Evolutionary conservation across 2,888 invertebrate genomes (phyloP).

Genomic region (Amitus sp.): DNA sequence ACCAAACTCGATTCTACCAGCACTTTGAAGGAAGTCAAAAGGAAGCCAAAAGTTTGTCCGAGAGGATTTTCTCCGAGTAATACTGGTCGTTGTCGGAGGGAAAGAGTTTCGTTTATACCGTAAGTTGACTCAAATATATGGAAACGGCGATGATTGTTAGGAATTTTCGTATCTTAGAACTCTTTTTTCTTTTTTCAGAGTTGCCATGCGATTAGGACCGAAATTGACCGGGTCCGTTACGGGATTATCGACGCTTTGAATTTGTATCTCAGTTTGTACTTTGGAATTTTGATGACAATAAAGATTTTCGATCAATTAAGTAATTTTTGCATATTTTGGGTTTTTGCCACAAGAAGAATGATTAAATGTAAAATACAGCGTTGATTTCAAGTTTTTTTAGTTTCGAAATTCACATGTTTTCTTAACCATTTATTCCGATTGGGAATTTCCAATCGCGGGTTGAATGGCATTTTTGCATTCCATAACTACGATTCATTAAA

Average conservation of each 20-base stretch:
- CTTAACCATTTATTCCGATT: too few species aligned
- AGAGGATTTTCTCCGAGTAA: conserved; percentile 56
- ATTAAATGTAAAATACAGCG: too few species aligned
- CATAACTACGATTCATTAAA: too few species aligned
- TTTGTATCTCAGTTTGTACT: too few species aligned
- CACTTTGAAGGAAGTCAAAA: conserved; percentile 12
- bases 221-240: conserved; percentile 21
- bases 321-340: too few species aligned
- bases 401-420: too few species aligned
- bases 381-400: too few species aligned
- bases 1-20: neutral
- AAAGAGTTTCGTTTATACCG: conserved; percentile 54
- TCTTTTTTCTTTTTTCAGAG: conserved; percentile 28
- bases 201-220: conserved; percentile 42
- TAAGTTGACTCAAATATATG: conserved; percentile 38
- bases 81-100: conserved; percentile 59
- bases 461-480: too few species aligned
- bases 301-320: too few species aligned
- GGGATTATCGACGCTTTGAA: conserved; percentile 1
- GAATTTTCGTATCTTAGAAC: conserved; percentile 1
- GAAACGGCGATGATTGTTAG: neutral
- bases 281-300: too few species aligned
- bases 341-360: too few species aligned
- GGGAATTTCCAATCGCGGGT: too few species aligned
- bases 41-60: conserved; percentile 44